These are phyloP conservation scores for Halictus ligatus DNA, from an alignment of 2,888 invertebrate genomes.

Conservation along the genomic window DNA sequence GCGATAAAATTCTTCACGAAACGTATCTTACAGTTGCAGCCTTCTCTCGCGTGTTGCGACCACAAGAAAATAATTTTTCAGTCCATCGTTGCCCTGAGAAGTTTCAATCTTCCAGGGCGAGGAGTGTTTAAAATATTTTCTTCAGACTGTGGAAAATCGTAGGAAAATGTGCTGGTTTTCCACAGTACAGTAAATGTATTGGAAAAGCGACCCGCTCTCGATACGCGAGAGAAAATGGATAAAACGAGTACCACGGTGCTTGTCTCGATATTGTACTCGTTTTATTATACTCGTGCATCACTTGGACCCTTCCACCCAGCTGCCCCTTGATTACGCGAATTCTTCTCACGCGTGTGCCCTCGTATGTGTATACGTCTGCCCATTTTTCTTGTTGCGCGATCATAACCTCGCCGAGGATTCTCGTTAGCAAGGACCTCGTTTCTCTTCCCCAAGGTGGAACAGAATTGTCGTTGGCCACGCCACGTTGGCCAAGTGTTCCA, in stretches of 20 bases:
- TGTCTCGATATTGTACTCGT: too few relatives aligned
- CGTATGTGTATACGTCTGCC: not conserved
- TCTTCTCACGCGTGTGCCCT: not conserved
- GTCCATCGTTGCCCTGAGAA: too few relatives aligned
- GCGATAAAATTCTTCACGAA: too few relatives aligned
- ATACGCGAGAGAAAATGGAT: not conserved
- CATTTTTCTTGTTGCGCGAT: not conserved
- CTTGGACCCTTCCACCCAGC: not conserved
- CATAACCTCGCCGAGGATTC: constrained; percentile 8
- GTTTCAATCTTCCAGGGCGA: too few relatives aligned
- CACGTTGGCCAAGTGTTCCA: constrained; percentile 1
- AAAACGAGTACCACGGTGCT: not conserved
- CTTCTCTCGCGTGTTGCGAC: too few relatives aligned
- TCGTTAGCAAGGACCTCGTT: constrained; percentile 25
- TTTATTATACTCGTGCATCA: constrained; percentile 9
- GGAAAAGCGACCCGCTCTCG: too few relatives aligned
- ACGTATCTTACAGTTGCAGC: too few relatives aligned
- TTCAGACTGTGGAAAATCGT: too few relatives aligned
- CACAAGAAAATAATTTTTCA: not conserved
- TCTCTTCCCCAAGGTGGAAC: constrained; percentile 4
- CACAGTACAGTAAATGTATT: too few relatives aligned
- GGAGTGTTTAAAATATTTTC: too few relatives aligned
- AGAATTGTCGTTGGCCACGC: constrained; percentile 34
- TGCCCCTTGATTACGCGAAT: not conserved
- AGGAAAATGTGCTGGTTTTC: too few relatives aligned